A percentile compares a stretch with the other conserved stretches of the same genome.
Conservation (phyloP, 1,140 invertebrate species). For the Metopolophium dirhodum region DNA sequence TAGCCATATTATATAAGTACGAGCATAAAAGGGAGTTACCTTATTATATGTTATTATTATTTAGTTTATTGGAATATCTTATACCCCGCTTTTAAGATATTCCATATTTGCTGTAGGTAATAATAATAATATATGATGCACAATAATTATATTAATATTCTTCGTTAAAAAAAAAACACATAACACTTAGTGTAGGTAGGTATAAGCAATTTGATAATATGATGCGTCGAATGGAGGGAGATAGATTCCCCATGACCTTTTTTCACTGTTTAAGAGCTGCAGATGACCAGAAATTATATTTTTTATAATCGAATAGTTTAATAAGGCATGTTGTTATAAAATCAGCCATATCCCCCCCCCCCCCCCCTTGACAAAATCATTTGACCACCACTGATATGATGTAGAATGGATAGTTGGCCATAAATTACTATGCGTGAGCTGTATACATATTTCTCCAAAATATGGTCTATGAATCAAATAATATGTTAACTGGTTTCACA, state of each 20-base stretch:
- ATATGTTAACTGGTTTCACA: not conserved
- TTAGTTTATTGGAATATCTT: conserved; percentile 17
- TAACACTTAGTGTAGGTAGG: not conserved
- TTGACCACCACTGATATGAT: not conserved
- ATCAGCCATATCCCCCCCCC: too few species aligned
- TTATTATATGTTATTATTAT: conserved; percentile 6
- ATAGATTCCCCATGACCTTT: too few species aligned
- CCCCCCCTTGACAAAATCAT: too few species aligned
- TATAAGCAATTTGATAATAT: not conserved
- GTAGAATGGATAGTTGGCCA: not conserved
- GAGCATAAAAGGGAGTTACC: not conserved
- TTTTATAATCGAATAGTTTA: too few species aligned
- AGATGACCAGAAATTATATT: too few species aligned
- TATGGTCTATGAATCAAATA: too few species aligned
- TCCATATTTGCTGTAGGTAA: not conserved
- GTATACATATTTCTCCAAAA: not conserved
- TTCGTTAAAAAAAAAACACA: not conserved
- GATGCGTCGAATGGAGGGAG: too few species aligned
- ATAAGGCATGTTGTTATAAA: too few species aligned
- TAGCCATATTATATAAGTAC: not conserved
- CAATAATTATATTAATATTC: not conserved
- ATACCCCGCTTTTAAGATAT: not conserved
- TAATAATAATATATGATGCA: not conserved
- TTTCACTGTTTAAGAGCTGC: too few species aligned
- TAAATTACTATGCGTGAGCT: not conserved